These are phyloP conservation scores for Dolichopus griseipennis DNA, from an alignment of 2,888 invertebrate species.

Conservation along the genomic window DNA sequence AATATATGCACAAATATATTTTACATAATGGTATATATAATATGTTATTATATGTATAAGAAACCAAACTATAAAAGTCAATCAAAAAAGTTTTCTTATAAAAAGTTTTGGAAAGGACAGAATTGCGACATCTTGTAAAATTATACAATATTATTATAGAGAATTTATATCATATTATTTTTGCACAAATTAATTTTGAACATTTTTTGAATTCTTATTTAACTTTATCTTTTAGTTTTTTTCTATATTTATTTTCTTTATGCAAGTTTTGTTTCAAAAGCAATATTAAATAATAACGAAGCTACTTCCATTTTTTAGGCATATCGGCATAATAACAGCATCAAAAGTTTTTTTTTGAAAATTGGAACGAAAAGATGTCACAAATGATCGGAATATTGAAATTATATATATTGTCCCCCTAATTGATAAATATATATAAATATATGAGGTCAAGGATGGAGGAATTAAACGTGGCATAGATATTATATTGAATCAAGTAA, in stretches of 20 bases:
- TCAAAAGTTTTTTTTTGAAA: constrained; percentile 1
- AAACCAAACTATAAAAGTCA: not conserved
- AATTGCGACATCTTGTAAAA: not conserved
- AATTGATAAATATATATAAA: not conserved
- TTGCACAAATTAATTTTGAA: not conserved
- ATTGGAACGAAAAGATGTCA: not conserved
- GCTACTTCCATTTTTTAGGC: not conserved
- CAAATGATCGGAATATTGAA: not conserved
- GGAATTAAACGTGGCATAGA: not conserved
- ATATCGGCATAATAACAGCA: not conserved
- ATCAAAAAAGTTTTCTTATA: not conserved
- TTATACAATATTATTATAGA: not conserved
- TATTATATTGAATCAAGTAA: not conserved
- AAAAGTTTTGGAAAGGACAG: not conserved
- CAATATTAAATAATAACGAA: not conserved
- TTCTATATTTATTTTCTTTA: not conserved
- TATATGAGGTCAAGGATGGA: not conserved
- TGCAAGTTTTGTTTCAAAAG: no score
- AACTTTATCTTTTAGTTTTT: not conserved
- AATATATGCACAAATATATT: no score
- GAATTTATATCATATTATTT: not conserved
- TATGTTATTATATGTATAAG: not conserved
- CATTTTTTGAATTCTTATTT: not conserved
- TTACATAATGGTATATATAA: no score
- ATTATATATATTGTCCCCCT: not conserved